A percentile compares a stretch with the other conserved stretches of the same genome.
Conservation (phyloP, 1,140 invertebrate species). For the Eueides isabella region DNA sequence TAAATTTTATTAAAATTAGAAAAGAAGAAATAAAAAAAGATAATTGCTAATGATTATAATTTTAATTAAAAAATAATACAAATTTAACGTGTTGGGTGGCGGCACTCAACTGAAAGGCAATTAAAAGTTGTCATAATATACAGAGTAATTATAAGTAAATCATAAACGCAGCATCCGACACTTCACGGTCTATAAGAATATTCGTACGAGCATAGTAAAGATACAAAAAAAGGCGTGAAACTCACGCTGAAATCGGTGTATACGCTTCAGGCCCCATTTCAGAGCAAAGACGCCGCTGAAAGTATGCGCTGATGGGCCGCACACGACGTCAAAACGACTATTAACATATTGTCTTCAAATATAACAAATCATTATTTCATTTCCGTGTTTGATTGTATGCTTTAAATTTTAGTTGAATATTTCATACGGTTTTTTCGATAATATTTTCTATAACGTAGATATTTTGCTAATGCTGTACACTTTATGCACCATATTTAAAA, state of each 20-base stretch:
- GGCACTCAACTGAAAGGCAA: not conserved
- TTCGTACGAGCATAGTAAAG: constrained; percentile 51
- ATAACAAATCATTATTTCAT: constrained; percentile 37
- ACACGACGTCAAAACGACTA: constrained; percentile 56
- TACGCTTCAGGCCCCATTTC: constrained; percentile 73
- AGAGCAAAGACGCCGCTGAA: constrained; percentile 70
- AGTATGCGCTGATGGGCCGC: constrained; percentile 71
- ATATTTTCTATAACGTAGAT: too few relatives aligned
- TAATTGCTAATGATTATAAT: too few relatives aligned
- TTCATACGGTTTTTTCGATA: too few relatives aligned
- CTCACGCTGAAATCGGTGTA: constrained; percentile 67
- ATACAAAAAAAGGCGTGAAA: constrained; percentile 76
- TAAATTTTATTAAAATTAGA: too few relatives aligned
- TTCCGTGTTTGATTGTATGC: constrained; percentile 29
- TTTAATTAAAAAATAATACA: not conserved
- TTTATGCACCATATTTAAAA: too few relatives aligned
- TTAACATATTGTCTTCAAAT: constrained; percentile 29
- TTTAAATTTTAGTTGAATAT: too few relatives aligned
- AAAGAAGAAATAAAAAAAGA: too few relatives aligned
- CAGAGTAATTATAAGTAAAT: constrained; percentile 38
- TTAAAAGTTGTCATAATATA: constrained; percentile 27
- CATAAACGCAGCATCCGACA: constrained; percentile 67
- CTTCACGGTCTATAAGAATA: constrained; percentile 64
- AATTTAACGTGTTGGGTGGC: not conserved
- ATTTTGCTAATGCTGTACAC: too few relatives aligned